Percentiles rank a stretch among this genome's conserved stretches.
Evolutionary conservation across 2,888 invertebrate species (phyloP).

Genomic region (Drosophila sordidula): DNA sequence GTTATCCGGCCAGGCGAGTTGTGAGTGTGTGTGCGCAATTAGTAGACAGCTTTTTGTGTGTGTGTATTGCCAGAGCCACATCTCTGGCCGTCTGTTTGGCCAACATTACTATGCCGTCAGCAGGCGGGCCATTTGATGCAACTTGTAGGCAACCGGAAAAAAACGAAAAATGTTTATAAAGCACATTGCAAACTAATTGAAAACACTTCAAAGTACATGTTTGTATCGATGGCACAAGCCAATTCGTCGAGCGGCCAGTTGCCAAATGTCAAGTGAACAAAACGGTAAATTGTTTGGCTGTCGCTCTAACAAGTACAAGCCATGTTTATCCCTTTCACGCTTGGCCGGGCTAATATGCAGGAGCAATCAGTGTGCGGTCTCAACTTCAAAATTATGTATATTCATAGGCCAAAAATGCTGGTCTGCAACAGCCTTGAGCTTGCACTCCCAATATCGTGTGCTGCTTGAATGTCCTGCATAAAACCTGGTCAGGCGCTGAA

Average conservation of each 20-base stretch:
- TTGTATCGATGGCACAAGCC: conserved; percentile 47
- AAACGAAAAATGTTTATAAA: conserved; percentile 3
- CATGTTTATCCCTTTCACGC: conserved; percentile 24
- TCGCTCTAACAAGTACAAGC: not conserved
- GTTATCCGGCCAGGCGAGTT: conserved; percentile 22
- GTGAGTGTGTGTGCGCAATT: conserved; percentile 50
- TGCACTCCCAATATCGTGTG: not conserved
- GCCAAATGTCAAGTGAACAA: conserved; percentile 45
- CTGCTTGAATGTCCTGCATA: conserved; percentile 7
- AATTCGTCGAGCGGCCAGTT: conserved; percentile 24
- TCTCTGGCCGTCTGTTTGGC: conserved; percentile 24
- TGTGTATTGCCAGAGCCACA: conserved; percentile 30
- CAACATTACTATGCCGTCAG: conserved; percentile 58
- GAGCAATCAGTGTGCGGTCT: conserved; percentile 18
- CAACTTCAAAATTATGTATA: conserved; percentile 17
- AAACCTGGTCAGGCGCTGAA: conserved; percentile 8
- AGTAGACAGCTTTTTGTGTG: conserved; percentile 43
- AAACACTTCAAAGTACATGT: conserved; percentile 60
- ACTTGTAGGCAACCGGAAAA: conserved; percentile 22
- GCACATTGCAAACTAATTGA: conserved; percentile 57
- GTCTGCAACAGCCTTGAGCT: not conserved
- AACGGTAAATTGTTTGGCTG: conserved; percentile 39
- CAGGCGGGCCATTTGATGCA: conserved; percentile 22
- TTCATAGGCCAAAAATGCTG: conserved; percentile 16
- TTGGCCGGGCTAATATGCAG: conserved; percentile 21